These are phyloP conservation scores for Butorides virescens DNA, from an alignment of 2,113 vertebrate species.

Conservation along the genomic window DNA sequence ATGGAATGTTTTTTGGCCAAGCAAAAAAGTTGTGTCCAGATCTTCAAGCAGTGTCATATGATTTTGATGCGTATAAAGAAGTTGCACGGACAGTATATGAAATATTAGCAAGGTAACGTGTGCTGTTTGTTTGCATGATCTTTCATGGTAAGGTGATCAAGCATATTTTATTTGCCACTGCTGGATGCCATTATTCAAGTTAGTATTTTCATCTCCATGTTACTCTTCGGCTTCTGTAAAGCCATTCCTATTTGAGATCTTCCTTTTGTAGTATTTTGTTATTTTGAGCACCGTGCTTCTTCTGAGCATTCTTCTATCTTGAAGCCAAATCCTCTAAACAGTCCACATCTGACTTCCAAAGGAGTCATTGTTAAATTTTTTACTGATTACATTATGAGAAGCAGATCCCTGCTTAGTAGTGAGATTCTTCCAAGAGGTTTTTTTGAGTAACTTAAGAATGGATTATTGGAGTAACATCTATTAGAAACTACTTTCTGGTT, in stretches of 20 bases:
- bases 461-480: background rate
- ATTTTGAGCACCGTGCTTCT: background rate
- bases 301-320: background rate
- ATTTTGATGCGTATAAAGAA: conserved; percentile 94
- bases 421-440: background rate
- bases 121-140: background rate
- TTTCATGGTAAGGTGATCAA: background rate
- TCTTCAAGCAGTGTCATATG: conserved; percentile 90
- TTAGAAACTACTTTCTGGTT: background rate
- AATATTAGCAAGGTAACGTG: conserved; percentile 87
- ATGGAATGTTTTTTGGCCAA: conserved; percentile 97
- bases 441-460: background rate
- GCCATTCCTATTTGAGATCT: background rate
- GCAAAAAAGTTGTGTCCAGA: conserved; percentile 92
- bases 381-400: background rate
- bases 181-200: fast-evolving
- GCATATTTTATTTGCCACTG: background rate
- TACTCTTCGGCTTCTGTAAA: background rate
- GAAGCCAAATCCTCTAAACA: background rate
- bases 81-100: conserved; percentile 91
- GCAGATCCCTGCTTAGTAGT: background rate
- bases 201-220: background rate
- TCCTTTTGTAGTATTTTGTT: background rate
- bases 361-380: background rate
- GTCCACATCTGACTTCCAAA: background rate